Evolutionary conservation across 2,888 invertebrate genomes (phyloP).

Genomic region (Ochropleura leucogaster): DNA sequence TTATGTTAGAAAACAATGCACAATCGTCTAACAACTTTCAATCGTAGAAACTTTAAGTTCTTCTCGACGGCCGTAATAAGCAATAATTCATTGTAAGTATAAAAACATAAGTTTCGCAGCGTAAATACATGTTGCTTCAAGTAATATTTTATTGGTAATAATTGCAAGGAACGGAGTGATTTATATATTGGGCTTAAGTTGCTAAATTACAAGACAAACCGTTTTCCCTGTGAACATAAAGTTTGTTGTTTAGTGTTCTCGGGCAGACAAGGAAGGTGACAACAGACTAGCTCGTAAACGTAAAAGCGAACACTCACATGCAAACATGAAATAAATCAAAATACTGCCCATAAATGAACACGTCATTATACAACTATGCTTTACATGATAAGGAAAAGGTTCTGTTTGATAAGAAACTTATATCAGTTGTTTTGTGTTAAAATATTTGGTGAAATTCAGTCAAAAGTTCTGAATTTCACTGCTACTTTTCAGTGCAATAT

Average conservation of each 20-base stretch:
- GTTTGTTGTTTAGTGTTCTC: constrained; percentile 71
- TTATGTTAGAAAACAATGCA: constrained; percentile 39
- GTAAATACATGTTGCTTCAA: constrained; percentile 66
- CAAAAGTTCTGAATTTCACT: neutral
- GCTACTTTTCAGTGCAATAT: neutral
- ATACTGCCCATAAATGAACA: constrained; percentile 45
- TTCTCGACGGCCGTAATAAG: constrained; percentile 48
- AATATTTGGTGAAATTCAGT: constrained; percentile 1
- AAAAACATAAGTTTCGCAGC: constrained; percentile 48
- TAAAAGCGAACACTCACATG: constrained; percentile 67
- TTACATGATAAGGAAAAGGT: constrained; percentile 4
- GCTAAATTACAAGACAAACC: constrained; percentile 69
- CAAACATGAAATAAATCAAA: constrained; percentile 70
- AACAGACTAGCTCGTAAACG: constrained; percentile 78
- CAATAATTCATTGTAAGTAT: constrained; percentile 39
- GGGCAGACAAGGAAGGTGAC: constrained; percentile 73
- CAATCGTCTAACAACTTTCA: constrained; percentile 43
- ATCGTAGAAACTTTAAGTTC: constrained; percentile 50
- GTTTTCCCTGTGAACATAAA: constrained; percentile 70
- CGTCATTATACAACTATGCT: constrained; percentile 3
- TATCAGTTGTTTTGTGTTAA: neutral
- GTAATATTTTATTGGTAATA: constrained; percentile 54
- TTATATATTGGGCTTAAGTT: constrained; percentile 68
- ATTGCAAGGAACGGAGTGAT: constrained; percentile 60
- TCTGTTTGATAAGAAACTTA: neutral